phyloP scores from a whole-genome alignment of 2,888 invertebrate species.

The Eristalis arbustorum region DNA sequence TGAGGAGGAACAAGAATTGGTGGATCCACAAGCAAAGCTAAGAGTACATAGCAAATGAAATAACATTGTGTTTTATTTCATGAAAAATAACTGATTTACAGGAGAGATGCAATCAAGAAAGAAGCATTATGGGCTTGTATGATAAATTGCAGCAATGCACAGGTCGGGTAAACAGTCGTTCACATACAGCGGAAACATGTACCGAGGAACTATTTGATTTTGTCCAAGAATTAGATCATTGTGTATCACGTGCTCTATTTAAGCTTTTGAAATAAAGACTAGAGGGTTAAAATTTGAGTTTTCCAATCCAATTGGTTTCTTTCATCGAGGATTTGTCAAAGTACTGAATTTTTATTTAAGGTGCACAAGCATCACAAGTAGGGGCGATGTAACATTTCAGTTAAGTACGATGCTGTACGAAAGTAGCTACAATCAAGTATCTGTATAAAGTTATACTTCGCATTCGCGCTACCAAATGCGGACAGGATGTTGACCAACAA shows the following conservation, averaged over 20 bases:
- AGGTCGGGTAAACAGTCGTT: background rate
- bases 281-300: too few species aligned
- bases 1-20: background rate
- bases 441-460: too few species aligned
- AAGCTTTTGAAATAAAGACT: background rate
- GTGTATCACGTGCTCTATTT: background rate
- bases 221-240: background rate
- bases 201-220: background rate
- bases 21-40: background rate
- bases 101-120: background rate
- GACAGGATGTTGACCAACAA: too few species aligned
- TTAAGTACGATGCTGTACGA: too few species aligned
- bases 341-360: too few species aligned
- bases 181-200: background rate
- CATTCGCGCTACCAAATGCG: too few species aligned
- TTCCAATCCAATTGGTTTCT: too few species aligned
- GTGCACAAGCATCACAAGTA: too few species aligned
- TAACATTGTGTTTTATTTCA: background rate
- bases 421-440: too few species aligned
- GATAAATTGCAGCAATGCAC: background rate
- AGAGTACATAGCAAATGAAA: background rate
- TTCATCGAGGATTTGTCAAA: too few species aligned
- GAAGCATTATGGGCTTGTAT: background rate
- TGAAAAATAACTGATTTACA: background rate
- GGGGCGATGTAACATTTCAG: too few species aligned